Base-by-base conservation (phyloP, 2,797 vertebrate species). In the Platyrinchus mystaceus region DNA sequence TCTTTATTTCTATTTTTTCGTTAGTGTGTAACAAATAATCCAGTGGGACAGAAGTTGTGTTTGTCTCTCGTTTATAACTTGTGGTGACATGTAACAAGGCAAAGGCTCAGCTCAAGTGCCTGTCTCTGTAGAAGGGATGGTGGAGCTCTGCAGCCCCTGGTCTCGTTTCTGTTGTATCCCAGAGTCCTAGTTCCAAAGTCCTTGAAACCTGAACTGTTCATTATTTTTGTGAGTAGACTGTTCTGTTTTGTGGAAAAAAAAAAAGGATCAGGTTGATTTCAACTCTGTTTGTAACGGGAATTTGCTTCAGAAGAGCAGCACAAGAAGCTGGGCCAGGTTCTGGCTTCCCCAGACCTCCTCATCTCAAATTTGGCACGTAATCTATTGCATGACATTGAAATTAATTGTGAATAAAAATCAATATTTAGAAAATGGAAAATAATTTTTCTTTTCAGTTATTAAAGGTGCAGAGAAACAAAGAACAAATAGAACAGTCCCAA, bases 11-110 rank as follows among this genome's bases (percentile, higher is more conserved):
- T 80, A 39, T 73, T 77, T 77, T 79, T 97, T 91, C 88, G 95
- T 98, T 96, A 94, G 92, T 97, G 97, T 98, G 94, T 97, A 96
- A 94, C 84, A 91, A 95, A 96, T 27, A n/a, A 93, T 78, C 82
- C 12, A 32, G 95, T 97, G 78, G 92, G 94, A 97, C 73, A 95
- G 92, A 95, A 96, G 90, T 97, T 39, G 2, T 97, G 97, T 98
- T 97, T 82, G 39, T 97, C 94, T 97, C 97, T 97, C 7, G 94
- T 98, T 87, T 95, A 96, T 97, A 81, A 96, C 50, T 10, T 94
- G 94, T 97, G 96, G 93, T 96, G 82, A 91, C 63, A 83, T 94
- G 96, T 97, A 81, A 94, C n/a, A 58, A 89, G 93, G 91, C 89
- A 86, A 92, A 89, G 81, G 92, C 90, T 91, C 91, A 71, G 93